phyloP scores from a whole-genome alignment of 2,797 vertebrate genomes.

The Crocidura indochinensis region DNA sequence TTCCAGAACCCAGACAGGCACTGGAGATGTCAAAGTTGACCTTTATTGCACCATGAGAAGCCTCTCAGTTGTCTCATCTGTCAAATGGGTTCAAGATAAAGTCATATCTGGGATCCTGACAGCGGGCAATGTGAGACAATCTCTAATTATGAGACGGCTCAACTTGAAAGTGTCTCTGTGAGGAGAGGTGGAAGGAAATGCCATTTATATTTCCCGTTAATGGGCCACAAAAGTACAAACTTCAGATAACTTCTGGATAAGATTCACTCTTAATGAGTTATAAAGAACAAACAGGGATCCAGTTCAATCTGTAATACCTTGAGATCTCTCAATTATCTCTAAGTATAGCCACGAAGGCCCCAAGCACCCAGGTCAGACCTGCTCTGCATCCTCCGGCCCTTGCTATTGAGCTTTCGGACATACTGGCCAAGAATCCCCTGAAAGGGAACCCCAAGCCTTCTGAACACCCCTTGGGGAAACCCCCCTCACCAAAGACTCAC shows the following conservation, averaged over 20 bases:
- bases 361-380: no score
- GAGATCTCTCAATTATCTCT: no score
- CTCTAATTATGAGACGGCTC: not conserved
- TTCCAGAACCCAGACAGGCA: slow-evolving; percentile 3
- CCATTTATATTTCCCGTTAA: not conserved
- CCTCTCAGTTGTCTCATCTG: slow-evolving; percentile 56
- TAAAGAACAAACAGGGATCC: no score
- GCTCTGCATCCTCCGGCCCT: no score
- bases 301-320: no score
- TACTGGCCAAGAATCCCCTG: no score
- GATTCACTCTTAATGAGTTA: slow-evolving; percentile 5
- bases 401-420: no score
- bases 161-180: slow-evolving; percentile 24
- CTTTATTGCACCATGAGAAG: not conserved
- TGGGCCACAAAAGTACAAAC: not conserved
- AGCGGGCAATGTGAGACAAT: not conserved
- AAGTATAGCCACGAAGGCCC: no score
- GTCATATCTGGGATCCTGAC: slow-evolving; percentile 13
- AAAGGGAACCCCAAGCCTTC: no score
- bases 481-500: no score
- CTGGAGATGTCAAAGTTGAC: not conserved
- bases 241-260: slow-evolving; percentile 5
- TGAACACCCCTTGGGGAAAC: no score
- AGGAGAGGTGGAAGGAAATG: not conserved
- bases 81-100: slow-evolving; percentile 59